Evolutionary conservation across 2,113 vertebrate genomes (phyloP), one percentile per base, ranked within the genome.

Genomic region (Apodemus sylvaticus): DNA sequence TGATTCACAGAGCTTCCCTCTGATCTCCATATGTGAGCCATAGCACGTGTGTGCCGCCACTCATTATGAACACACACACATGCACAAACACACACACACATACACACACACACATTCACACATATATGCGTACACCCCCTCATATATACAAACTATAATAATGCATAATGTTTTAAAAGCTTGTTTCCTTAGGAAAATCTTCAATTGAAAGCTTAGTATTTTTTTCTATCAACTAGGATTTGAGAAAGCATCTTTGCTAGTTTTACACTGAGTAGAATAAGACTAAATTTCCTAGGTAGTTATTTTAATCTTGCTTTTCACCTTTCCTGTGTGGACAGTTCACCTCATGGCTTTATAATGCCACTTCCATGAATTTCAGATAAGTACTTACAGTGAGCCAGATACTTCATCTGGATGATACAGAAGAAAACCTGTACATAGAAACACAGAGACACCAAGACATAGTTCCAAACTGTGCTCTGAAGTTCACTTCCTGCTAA

Each of bases 401-500:
- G 12, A 1, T 1, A n/a, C 29, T 14, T 62, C 60, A 5, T 51
- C 16, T 71, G 53, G 13, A 29, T 91, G 34, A 39, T n/a, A 83
- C 24, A 17, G 22, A 17, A 45, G 81, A 29, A 10, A 42, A 29
- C 53, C 24, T 36, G 36, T 85, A 45, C 39, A 34, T 3, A 20
- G 16, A 86, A 12, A 29, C 29, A 86, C 16, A 34, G 29, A 86
- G 42, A 17, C 4, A 11, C 3, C 3, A 48, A 36, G 62, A 68
- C 1, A 0, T 7, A 20, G 64, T 7, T 5, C 17, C 42, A 86
- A 7, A 22, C 45, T 1, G 0, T 7, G 9, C 62, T 86, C 81
- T 16, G 14, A 31, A 2, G 39, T 64, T 16, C 16, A 64, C 39
- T 45, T 85, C 19, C 82, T 64, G 14, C 62, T 34, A 34, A 34